Percentiles rank a stretch among this genome's conserved stretches.
phyloP scores from a whole-genome alignment of 1,140 invertebrate species.

The Drosophila watanabei region DNA sequence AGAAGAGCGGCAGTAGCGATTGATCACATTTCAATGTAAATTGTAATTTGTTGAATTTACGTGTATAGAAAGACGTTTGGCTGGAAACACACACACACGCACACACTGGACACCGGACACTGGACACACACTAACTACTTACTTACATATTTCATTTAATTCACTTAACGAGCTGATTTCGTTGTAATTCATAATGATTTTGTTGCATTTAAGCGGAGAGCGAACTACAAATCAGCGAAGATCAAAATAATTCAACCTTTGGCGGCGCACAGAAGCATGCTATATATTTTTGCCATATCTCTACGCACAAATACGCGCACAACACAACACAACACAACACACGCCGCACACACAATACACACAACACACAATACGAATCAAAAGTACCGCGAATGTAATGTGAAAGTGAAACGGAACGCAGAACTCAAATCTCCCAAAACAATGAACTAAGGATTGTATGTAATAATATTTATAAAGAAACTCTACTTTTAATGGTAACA shows the following conservation, averaged over 20 bases:
- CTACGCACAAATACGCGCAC: constrained; percentile 36
- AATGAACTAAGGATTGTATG: constrained; percentile 63
- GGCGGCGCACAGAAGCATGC: constrained; percentile 51
- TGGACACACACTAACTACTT: constrained; percentile 29
- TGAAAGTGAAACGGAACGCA: constrained; percentile 26
- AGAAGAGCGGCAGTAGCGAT: constrained; percentile 42
- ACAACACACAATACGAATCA: constrained; percentile 36
- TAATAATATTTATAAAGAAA: constrained; percentile 43
- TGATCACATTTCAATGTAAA: constrained; percentile 64
- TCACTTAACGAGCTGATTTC: constrained; percentile 64
- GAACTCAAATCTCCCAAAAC: constrained; percentile 63
- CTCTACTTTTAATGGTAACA: constrained; percentile 38
- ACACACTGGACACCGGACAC: constrained; percentile 10
- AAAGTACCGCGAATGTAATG: constrained; percentile 21
- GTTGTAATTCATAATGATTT: constrained; percentile 66
- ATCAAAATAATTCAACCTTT: constrained; percentile 36
- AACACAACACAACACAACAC: constrained; percentile 7
- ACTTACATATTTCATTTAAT: constrained; percentile 38
- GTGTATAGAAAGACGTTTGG: constrained; percentile 64
- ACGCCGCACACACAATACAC: constrained; percentile 12
- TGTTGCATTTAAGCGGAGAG: constrained; percentile 65
- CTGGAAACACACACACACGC: constrained; percentile 38
- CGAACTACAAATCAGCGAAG: constrained; percentile 36
- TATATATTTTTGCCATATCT: constrained; percentile 48
- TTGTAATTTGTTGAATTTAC: constrained; percentile 73